Percentiles rank a stretch among this genome's conserved stretches.
Conservation (phyloP, 1,140 invertebrate species). For the Notospermus geniculatus region DNA sequence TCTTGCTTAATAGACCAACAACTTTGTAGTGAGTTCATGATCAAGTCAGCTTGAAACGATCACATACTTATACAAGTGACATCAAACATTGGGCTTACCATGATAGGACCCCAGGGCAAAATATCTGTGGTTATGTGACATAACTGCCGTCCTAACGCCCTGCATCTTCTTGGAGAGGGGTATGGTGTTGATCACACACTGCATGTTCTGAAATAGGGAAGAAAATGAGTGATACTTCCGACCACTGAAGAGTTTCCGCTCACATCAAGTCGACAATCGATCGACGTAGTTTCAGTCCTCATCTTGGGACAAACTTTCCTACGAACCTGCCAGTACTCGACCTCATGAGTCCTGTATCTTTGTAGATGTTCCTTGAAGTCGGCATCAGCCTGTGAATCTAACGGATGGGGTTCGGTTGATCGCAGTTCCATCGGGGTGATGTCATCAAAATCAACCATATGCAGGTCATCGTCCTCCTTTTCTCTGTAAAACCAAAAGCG, state of each 20-base stretch:
- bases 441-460: slow-evolving; percentile 2
- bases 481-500: not conserved
- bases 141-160: too few relatives aligned
- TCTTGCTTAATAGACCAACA: too few relatives aligned
- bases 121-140: too few relatives aligned
- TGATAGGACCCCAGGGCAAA: too few relatives aligned
- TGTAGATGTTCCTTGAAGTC: not conserved
- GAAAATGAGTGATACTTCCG: not conserved
- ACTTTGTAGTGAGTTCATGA: too few relatives aligned
- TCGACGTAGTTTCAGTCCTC: not conserved
- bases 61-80: too few relatives aligned
- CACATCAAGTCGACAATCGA: not conserved
- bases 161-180: too few relatives aligned
- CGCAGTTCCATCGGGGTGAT: not conserved
- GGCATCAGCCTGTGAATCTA: not conserved
- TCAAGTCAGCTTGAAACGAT: too few relatives aligned
- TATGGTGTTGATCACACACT: too few relatives aligned
- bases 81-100: too few relatives aligned
- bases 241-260: not conserved
- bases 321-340: not conserved
- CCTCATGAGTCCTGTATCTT: not conserved
- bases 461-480: not conserved
- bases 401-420: not conserved
- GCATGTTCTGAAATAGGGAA: too few relatives aligned
- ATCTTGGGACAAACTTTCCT: not conserved